These are phyloP conservation scores for Eupithecia abbreviata DNA, from an alignment of 2,888 invertebrate genomes.

Conservation along the genomic window DNA sequence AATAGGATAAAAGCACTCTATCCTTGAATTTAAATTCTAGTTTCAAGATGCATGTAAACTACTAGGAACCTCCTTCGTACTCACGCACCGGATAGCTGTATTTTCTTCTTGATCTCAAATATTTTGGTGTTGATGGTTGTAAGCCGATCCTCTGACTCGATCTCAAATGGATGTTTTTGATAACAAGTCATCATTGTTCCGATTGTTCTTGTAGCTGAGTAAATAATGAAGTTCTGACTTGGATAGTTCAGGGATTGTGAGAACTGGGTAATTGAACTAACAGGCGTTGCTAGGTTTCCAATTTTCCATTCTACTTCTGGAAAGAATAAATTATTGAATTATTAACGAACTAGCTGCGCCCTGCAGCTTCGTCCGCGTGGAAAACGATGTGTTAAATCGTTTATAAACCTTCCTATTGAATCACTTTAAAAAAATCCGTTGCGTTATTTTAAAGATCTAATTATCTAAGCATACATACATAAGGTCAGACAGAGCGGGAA, in stretches of 20 bases:
- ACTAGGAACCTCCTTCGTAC: neutral
- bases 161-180: conserved; percentile 80
- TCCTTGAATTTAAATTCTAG: neutral
- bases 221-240: conserved; percentile 1
- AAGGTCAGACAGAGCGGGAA: neutral
- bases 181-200: conserved; percentile 69
- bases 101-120: conserved; percentile 93
- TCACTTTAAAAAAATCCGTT: too few species aligned
- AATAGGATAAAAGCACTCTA: neutral
- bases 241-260: conserved; percentile 7
- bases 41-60: neutral
- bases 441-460: too few species aligned
- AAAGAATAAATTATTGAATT: neutral
- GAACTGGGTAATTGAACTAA: conserved; percentile 29
- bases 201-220: conserved; percentile 11
- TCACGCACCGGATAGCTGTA: conserved; percentile 89
- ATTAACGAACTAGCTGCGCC: neutral
- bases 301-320: neutral
- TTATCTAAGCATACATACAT: too few species aligned
- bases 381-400: too few species aligned
- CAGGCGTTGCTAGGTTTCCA: conserved; percentile 30
- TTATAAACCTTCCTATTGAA: too few species aligned
- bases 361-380: too few species aligned
- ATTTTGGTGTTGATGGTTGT: conserved; percentile 89
- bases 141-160: conserved; percentile 81